A percentile compares a stretch with the other conserved stretches of the same genome.
Conservation (phyloP, 2,797 vertebrate species). For the Taenioides sp. region DNA sequence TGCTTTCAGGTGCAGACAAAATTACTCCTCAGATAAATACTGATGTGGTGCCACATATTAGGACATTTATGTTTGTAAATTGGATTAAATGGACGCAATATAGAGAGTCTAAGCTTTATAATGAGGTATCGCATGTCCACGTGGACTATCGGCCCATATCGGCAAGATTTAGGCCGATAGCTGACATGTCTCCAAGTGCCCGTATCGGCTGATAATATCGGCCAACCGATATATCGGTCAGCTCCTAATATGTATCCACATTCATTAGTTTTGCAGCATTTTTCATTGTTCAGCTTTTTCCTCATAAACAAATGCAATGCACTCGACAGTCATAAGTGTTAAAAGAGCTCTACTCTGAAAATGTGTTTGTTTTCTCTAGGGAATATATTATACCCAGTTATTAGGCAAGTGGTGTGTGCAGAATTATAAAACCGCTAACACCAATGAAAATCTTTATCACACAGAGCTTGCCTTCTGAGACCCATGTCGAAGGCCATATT, state of each 20-base stretch:
- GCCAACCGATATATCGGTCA: too few species aligned
- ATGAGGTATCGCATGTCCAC: too few species aligned
- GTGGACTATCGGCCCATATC: too few species aligned
- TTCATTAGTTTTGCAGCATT: not conserved
- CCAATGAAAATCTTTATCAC: not conserved
- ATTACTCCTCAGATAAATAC: too few species aligned
- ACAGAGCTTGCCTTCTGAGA: not conserved
- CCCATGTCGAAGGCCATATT: not conserved
- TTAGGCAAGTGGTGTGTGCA: not conserved
- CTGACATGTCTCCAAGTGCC: too few species aligned
- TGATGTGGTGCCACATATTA: too few species aligned
- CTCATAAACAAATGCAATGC: not conserved
- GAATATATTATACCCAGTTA: conserved; percentile 4
- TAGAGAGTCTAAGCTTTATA: too few species aligned
- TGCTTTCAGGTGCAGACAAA: too few species aligned
- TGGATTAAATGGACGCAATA: too few species aligned
- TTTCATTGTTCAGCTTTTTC: not conserved
- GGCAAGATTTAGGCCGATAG: too few species aligned
- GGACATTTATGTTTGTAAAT: too few species aligned
- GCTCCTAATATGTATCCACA: not conserved
- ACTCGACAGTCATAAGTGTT: not conserved
- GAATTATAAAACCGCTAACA: conserved; percentile 7
- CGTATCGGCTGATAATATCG: too few species aligned
- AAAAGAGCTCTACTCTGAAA: not conserved
- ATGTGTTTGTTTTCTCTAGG: conserved; percentile 6